Percentiles rank a stretch among this genome's conserved stretches.
Evolutionary conservation across 2,797 vertebrate genomes (phyloP).

Genomic region (Gallinago solitaria): DNA sequence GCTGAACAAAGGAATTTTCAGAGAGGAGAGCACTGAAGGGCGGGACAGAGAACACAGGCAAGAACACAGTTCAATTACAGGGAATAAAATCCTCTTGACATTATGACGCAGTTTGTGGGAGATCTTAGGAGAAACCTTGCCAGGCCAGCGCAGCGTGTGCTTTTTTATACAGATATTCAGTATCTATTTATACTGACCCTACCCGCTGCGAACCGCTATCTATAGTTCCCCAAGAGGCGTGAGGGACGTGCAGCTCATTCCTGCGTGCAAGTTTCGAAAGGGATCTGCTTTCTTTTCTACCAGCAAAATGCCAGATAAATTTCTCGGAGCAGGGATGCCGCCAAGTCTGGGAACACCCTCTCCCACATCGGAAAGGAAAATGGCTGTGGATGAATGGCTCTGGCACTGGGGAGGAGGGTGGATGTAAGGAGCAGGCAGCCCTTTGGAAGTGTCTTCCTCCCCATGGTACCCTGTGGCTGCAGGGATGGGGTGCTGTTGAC

Average conservation of each 20-base stretch:
- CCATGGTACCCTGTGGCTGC: not conserved
- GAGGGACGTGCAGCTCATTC: not conserved
- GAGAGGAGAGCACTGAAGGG: slow-evolving; percentile 42
- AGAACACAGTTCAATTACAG: slow-evolving; percentile 46
- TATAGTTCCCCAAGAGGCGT: not conserved
- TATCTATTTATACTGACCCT: slow-evolving; percentile 22
- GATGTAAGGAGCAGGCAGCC: not conserved
- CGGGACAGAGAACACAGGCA: not conserved
- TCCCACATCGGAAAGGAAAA: not conserved
- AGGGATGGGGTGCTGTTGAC: not conserved
- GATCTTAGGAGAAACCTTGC: slow-evolving; percentile 19
- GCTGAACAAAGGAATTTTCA: slow-evolving; percentile 53
- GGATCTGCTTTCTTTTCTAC: not conserved
- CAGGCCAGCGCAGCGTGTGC: slow-evolving; percentile 8
- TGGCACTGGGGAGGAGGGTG: not conserved
- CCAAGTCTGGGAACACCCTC: not conserved
- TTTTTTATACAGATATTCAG: not conserved
- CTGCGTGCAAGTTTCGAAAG: not conserved
- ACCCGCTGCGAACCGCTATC: not conserved
- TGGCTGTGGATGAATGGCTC: not conserved
- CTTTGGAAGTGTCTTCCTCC: not conserved
- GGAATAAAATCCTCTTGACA: slow-evolving; percentile 49
- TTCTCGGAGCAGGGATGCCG: not conserved
- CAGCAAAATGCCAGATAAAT: not conserved
- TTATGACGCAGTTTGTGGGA: slow-evolving; percentile 67